These are phyloP conservation scores for Amphipyra berbera DNA, from an alignment of 2,888 invertebrate genomes.

Conservation along the genomic window DNA sequence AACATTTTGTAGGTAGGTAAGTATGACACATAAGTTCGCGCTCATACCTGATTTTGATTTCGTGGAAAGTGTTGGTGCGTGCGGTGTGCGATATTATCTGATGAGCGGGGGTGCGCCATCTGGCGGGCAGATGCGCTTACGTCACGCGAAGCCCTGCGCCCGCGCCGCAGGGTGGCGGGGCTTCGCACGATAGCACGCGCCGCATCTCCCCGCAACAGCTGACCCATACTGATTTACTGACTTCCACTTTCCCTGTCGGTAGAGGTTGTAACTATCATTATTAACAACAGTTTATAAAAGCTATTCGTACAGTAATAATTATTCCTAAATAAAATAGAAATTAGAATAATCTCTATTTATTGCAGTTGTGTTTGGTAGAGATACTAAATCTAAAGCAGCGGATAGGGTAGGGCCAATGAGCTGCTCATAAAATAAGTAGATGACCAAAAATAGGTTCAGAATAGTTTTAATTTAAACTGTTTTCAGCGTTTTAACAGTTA, in stretches of 20 bases:
- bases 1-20: neutral
- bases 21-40: neutral
- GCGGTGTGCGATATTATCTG: conserved; percentile 86
- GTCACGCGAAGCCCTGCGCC: conserved; percentile 82
- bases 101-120: conserved; percentile 83
- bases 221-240: conserved; percentile 84
- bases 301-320: neutral
- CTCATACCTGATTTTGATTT: conserved; percentile 66
- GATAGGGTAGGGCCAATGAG: no score
- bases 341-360: no score
- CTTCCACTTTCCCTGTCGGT: conserved; percentile 20
- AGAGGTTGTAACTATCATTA: conserved; percentile 1
- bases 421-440: no score
- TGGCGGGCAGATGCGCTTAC: conserved; percentile 88
- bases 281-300: conserved; percentile 4
- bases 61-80: conserved; percentile 64
- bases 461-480: no score
- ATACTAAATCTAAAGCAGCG: no score
- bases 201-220: conserved; percentile 75
- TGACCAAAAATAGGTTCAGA: no score
- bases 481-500: no score
- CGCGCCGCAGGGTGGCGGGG: conserved; percentile 66
- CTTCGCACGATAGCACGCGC: conserved; percentile 71
- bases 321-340: neutral
- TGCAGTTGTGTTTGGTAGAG: no score